phyloP scores from a whole-genome alignment of 2,888 invertebrate genomes.

The Pogonocherus hispidulus region DNA sequence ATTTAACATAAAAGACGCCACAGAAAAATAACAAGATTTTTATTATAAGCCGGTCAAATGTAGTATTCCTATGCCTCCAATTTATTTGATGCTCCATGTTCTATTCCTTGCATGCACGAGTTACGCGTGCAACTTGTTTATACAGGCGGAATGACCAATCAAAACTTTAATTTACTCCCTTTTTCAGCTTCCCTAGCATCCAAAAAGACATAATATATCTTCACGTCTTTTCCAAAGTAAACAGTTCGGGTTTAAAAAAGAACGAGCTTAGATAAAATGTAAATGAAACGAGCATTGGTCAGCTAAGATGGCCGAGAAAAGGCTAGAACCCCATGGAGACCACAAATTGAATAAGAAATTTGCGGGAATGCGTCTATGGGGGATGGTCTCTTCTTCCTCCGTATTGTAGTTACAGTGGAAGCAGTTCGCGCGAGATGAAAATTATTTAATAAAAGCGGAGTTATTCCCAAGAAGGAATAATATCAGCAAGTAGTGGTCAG shows the following conservation, averaged over 20 bases:
- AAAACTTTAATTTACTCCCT: background rate
- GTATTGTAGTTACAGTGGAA: constrained; percentile 32
- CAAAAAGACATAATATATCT: background rate
- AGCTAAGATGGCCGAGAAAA: constrained; percentile 33
- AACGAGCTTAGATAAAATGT: constrained; percentile 21
- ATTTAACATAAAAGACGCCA: no score
- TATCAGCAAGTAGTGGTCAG: constrained; percentile 49
- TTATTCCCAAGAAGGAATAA: constrained; percentile 35
- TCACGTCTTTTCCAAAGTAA: background rate
- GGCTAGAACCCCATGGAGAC: constrained; percentile 31
- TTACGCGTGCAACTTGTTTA: no score
- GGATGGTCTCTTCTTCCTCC: constrained; percentile 36
- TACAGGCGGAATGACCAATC: no score
- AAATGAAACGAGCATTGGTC: constrained; percentile 32
- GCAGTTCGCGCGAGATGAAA: constrained; percentile 40
- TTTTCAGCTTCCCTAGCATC: background rate
- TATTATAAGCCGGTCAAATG: no score
- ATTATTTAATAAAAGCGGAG: constrained; percentile 46
- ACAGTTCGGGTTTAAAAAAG: background rate
- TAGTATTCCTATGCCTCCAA: no score
- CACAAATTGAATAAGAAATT: constrained; percentile 47
- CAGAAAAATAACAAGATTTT: no score
- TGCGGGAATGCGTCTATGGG: constrained; percentile 42
- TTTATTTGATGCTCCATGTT: no score
- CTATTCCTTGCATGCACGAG: no score